Evolutionary conservation across 2,888 invertebrate genomes (phyloP).

Genomic region (Podabrus alpinus): DNA sequence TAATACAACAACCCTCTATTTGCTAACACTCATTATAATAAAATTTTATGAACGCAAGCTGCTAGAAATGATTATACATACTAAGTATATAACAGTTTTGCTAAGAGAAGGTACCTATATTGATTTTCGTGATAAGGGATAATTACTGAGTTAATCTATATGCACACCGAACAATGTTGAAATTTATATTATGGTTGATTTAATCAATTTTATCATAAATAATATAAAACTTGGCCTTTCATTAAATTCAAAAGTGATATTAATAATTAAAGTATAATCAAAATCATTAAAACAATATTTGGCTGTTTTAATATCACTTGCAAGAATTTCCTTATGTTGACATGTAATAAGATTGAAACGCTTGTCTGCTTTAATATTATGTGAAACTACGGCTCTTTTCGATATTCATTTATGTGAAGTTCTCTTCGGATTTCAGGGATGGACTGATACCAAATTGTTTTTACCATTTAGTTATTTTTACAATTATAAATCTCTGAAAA

Average conservation of each 20-base stretch:
- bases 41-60: constrained; percentile 17
- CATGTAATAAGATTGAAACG: too few relatives aligned
- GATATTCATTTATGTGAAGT: too few relatives aligned
- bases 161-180: neutral
- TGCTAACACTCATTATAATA: constrained; percentile 3
- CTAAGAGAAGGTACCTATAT: constrained; percentile 14
- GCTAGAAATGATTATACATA: constrained; percentile 9
- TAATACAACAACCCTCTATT: neutral
- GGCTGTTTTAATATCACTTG: too few relatives aligned
- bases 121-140: constrained; percentile 22
- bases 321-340: too few relatives aligned
- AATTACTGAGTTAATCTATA: constrained; percentile 8
- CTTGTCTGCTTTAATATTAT: too few relatives aligned
- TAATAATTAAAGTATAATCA: neutral
- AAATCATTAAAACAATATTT: neutral
- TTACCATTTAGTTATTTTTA: too few relatives aligned
- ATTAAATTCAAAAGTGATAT: neutral
- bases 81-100: constrained; percentile 13
- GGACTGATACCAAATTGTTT: too few relatives aligned
- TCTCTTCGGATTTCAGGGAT: too few relatives aligned
- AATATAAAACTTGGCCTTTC: neutral
- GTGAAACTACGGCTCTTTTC: too few relatives aligned
- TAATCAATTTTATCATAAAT: neutral
- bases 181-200: neutral
- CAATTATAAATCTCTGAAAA: too few relatives aligned